These are phyloP conservation scores for Drosophila imparisetae DNA, from an alignment of 2,888 invertebrate species.

Conservation along the genomic window DNA sequence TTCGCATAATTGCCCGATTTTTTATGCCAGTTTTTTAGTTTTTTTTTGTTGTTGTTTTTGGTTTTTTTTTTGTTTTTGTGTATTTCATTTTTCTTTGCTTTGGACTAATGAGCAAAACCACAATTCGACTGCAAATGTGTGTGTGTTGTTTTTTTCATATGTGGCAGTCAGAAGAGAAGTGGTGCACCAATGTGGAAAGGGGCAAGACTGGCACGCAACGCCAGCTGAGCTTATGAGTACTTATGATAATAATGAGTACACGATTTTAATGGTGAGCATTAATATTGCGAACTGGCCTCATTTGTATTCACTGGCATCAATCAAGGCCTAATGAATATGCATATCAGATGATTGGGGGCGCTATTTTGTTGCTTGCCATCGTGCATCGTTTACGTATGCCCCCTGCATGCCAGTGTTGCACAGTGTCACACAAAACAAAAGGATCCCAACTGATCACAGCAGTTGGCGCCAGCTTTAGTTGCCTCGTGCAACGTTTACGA, in stretches of 20 bases:
- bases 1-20: constrained; percentile 73
- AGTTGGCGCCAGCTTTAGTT: background rate
- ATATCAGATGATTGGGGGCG: constrained; percentile 2
- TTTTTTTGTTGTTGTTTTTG: background rate
- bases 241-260: constrained; percentile 32
- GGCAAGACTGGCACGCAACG: constrained; percentile 36
- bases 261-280: constrained; percentile 15
- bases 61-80: constrained; percentile 12
- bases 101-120: constrained; percentile 11
- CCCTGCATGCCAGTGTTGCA: background rate
- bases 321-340: constrained; percentile 28
- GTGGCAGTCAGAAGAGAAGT: background rate
- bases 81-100: background rate
- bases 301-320: constrained; percentile 27
- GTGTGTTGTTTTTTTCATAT: constrained; percentile 14
- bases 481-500: constrained; percentile 1
- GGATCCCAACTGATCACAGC: background rate
- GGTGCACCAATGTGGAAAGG: constrained; percentile 7
- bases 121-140: background rate
- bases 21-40: constrained; percentile 34
- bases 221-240: constrained; percentile 40
- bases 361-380: background rate
- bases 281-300: constrained; percentile 5
- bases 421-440: background rate
- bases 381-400: no score